Percentiles rank a stretch among this genome's conserved stretches.
These are phyloP conservation scores for Myotis davidii DNA, from an alignment of 2,113 vertebrate species.

Conservation along the genomic window DNA sequence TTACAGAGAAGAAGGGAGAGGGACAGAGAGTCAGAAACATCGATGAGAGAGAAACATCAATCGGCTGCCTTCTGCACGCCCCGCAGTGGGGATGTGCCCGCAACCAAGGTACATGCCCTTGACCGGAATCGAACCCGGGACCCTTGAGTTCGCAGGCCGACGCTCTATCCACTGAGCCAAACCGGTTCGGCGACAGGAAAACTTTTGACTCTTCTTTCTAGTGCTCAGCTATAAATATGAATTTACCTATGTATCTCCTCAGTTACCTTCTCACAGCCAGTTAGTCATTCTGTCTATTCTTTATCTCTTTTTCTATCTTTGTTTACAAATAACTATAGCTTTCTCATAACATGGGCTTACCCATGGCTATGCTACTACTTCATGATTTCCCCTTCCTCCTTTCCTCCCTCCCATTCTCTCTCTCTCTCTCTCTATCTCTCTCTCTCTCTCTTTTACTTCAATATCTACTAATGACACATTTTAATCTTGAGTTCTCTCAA, in stretches of 20 bases:
- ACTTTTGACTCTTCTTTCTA: background rate
- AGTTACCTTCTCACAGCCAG: background rate
- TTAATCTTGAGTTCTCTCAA: background rate
- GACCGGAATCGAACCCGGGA: too few relatives aligned
- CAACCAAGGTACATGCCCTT: too few relatives aligned
- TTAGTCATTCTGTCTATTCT: background rate
- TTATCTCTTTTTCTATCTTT: background rate
- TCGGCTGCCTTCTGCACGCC: too few relatives aligned
- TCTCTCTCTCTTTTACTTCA: background rate
- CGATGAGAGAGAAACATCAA: too few relatives aligned
- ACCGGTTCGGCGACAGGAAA: background rate
- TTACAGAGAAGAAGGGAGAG: too few relatives aligned
- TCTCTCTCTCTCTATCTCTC: too few relatives aligned
- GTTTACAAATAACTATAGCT: background rate
- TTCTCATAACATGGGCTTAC: background rate
- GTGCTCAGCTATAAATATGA: background rate
- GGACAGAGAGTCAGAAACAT: too few relatives aligned
- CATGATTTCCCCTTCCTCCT: background rate
- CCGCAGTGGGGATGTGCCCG: too few relatives aligned
- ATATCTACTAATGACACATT: background rate
- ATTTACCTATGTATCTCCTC: background rate
- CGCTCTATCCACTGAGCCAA: too few relatives aligned
- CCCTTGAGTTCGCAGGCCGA: too few relatives aligned
- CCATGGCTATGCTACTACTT: background rate
- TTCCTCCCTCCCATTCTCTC: too few relatives aligned